Base-by-base conservation (phyloP, 2,888 invertebrate genomes). In the Coleophora flavipennella region DNA sequence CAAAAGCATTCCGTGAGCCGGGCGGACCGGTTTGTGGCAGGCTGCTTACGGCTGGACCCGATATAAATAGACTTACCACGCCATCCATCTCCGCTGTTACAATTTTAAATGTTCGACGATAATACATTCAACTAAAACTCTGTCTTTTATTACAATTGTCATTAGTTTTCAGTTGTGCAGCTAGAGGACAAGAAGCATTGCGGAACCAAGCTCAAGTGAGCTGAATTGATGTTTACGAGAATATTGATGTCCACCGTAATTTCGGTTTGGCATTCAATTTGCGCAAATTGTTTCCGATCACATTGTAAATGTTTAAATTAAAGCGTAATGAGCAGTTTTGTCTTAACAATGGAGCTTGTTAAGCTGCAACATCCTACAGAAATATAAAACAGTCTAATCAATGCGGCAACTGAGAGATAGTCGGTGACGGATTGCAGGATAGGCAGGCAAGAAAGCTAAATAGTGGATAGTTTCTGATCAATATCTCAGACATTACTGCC, bases 11-110 rank as follows among this genome's bases (percentile, higher is more conserved):
- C 81, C 78, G 61, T 54, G 54, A 62, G 71, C 68, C 65, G 62
- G 70, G 62, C 65, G 55, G 76, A 81, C 83, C 80, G 83, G 83
- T 83, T 78, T 64, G 65, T 59, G n/a, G 53, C 64, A 59, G 59
- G 67, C 76, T 70, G 76, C 78, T 80, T 79, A 79, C 74, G 77
- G 76, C 63, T 66, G 70, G 69, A 72, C 75, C 75, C 74, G 77
- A 73, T 81, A 83, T 79, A 83, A 80, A 81, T 81, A 83, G 80
- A 78, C 63, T 65, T 63, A 60, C 67, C 72, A 66, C 62, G 68
- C 63, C 73, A 77, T 78, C 75, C 73, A 73, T 81, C 80, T 75
- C 64, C 62, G 57, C 58, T 64, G 65, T 62, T 70, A 65, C 62
- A 70, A 60, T 74, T 76, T 71, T 72, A 33, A 31, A 33, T 29